Base-by-base conservation (phyloP, 1,140 invertebrate species). In the Drosophila orena region DNA sequence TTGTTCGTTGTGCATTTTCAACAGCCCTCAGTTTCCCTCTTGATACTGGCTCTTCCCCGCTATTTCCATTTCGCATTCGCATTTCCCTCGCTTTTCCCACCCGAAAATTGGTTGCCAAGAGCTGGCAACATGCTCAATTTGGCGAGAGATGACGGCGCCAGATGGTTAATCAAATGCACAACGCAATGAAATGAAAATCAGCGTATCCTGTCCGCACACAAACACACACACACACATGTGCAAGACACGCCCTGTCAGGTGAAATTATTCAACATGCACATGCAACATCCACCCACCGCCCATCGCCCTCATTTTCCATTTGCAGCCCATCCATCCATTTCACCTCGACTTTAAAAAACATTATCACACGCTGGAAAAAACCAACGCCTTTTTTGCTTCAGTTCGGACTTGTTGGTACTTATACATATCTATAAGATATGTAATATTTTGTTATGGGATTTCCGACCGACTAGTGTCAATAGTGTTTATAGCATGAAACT, bases 81-180 rank as follows among this genome's bases (percentile, higher is more conserved):
- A n/a, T 44, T 58, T 34, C 8, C 1, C 24, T 44, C 11, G 17
- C 20, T 30, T 20, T 11, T 43, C 20, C 35, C 4, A 47, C 17
- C 17, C 15, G n/a, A 35, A 44, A 57, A 34, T 43, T 43, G 60
- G 57, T 40, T 54, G 57, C 40, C 50, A 15, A 4, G 34, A 22
- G 50, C 52, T 10, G 34, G 35, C 70, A 56, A 52, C 52, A 62
- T 50, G 71, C 52, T 75, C 71, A 74, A 75, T 75, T 76, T 66
- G 73, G 68, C 60, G 53, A 53, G 64, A 50, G 64, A 53, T 70
- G 73, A 57, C 49, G 69, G 60, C 71, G 59, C 71, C 75, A 89
- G 84, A 83, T 58, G 83, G 78, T 88, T 79, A 88, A 86, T 86
- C 83, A 86, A 86, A 88, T 88, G 79, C 55, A 62, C 77, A 55